phyloP scores from a whole-genome alignment of 2,797 vertebrate genomes.

The Sebastes oblongus region DNA sequence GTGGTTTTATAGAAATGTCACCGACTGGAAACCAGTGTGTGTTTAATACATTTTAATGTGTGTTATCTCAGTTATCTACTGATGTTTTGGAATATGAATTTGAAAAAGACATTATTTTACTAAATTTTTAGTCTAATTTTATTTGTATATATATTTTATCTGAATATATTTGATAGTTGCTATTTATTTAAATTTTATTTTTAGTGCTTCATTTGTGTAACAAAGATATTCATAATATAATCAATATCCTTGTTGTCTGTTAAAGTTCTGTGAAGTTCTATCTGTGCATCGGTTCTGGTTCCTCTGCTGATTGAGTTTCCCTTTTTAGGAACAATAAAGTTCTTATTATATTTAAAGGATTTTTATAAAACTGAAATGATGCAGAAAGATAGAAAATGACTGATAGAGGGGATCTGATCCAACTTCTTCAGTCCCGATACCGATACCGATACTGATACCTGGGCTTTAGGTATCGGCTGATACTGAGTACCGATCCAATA shows the following conservation, averaged over 20 bases:
- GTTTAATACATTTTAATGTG: neutral
- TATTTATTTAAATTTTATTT: neutral
- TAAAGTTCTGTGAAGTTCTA: neutral
- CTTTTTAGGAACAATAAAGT: no score
- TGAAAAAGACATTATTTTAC: neutral
- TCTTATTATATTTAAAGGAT: no score
- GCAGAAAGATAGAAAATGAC: no score
- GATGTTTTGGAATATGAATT: neutral
- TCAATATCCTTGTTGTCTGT: no score
- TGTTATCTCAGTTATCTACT: neutral
- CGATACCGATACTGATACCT: no score
- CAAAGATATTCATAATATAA: neutral
- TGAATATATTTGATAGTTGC: neutral
- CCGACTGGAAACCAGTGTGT: neutral
- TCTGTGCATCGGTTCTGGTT: neutral
- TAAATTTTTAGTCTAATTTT: neutral
- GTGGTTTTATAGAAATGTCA: conserved; percentile 22
- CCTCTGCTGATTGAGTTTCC: neutral
- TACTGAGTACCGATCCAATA: no score
- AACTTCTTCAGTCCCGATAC: no score
- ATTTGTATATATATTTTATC: neutral
- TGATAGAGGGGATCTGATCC: no score
- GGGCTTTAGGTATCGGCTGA: no score
- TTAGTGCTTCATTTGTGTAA: neutral
- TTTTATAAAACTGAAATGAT: no score